Evolutionary conservation across 2,797 vertebrate genomes (phyloP).

Genomic region (Lithobates pipiens): DNA sequence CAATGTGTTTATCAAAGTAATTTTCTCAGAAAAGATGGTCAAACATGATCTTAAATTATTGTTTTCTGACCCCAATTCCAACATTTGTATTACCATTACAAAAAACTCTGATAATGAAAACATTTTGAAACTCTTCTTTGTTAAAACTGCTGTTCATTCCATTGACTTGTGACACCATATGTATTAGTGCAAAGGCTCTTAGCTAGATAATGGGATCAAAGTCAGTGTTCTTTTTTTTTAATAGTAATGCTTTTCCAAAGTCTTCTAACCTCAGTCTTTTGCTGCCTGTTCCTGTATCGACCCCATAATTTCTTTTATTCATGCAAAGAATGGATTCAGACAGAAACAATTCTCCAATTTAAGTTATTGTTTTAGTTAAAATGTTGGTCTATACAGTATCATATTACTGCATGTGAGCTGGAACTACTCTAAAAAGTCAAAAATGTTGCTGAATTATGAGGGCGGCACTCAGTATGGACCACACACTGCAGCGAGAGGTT

Average conservation of each 20-base stretch:
- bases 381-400: too few species aligned
- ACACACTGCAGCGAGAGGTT: too few species aligned
- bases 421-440: too few species aligned
- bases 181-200: constrained; percentile 20
- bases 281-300: neutral
- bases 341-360: too few species aligned
- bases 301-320: neutral
- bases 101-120: neutral
- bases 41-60: constrained; percentile 24
- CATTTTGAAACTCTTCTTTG: constrained; percentile 19
- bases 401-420: too few species aligned
- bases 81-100: neutral
- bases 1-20: constrained; percentile 14
- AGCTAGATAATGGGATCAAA: constrained; percentile 29
- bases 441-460: too few species aligned
- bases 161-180: constrained; percentile 12
- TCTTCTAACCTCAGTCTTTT: neutral
- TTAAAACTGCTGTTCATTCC: neutral
- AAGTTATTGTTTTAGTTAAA: too few species aligned
- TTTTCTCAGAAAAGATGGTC: neutral
- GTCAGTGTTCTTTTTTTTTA: constrained; percentile 20
- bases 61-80: constrained; percentile 25
- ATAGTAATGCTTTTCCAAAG: constrained; percentile 15
- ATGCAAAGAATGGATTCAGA: neutral
- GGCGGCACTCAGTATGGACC: too few species aligned